These are phyloP conservation scores for Nesometra sesokonis DNA, from an alignment of 35 echinoderm and acorn worm species.

Conservation along the genomic window DNA sequence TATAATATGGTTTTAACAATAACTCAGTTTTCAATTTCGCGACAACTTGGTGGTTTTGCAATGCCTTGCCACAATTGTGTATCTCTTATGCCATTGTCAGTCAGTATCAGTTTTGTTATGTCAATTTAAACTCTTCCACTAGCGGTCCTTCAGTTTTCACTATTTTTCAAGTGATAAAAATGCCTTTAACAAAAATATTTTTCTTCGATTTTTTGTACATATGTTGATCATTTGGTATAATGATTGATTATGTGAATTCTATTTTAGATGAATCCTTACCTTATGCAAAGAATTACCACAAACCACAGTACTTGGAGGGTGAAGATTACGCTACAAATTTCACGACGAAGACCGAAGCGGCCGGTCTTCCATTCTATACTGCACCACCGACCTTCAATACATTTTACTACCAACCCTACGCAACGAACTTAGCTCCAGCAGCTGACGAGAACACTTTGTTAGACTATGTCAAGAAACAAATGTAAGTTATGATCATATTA, in stretches of 20 bases:
- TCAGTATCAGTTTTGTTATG: no score
- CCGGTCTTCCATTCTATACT: neutral
- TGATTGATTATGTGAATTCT: neutral
- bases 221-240: no score
- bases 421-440: conserved; percentile 13
- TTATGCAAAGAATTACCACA: neutral
- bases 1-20: no score
- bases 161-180: no score
- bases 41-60: no score
- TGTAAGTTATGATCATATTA: conserved; percentile 30
- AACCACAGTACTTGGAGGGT: neutral
- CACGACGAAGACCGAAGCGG: neutral
- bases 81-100: no score
- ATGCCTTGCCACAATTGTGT: no score
- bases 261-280: neutral
- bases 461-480: conserved; percentile 94
- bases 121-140: no score
- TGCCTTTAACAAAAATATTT: no score
- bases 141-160: no score
- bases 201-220: no score
- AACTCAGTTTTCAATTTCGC: no score
- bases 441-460: conserved; percentile 73
- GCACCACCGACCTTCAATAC: neutral
- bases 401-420: neutral
- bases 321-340: neutral